A percentile compares a stretch with the other conserved stretches of the same genome.
phyloP scores from a whole-genome alignment of 2,797 vertebrate species.

The Molothrus aeneus region DNA sequence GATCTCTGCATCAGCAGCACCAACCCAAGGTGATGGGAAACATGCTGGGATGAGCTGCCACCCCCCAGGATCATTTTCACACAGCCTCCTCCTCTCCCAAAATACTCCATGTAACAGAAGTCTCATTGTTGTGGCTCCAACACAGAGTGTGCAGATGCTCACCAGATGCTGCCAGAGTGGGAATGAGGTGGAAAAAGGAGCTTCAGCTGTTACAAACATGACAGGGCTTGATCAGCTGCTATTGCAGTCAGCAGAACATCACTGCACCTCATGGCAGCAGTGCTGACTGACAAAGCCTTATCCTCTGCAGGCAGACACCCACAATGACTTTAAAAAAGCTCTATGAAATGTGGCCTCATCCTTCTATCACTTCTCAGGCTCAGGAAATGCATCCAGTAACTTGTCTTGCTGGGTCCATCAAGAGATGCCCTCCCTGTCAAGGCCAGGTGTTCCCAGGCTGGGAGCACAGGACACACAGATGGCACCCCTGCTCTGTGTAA shows the following conservation, averaged over 20 bases:
- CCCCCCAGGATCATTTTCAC: background rate
- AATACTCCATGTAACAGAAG: background rate
- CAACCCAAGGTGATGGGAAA: background rate
- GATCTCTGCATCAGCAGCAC: background rate
- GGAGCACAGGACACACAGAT: background rate
- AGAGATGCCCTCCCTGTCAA: background rate
- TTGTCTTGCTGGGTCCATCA: background rate
- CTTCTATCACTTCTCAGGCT: background rate
- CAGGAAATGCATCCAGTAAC: background rate
- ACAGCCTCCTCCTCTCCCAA: background rate
- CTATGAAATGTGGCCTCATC: background rate
- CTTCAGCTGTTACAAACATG: background rate
- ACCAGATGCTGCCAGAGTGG: slow-evolving; percentile 8
- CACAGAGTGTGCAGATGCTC: background rate
- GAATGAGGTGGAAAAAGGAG: background rate
- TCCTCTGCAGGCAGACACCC: background rate
- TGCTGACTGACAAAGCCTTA: background rate
- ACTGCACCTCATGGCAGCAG: background rate
- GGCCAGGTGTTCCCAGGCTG: background rate
- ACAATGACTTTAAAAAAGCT: background rate
- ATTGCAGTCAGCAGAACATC: background rate
- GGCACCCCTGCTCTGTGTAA: background rate
- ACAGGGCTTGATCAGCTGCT: background rate
- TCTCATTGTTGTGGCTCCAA: background rate
- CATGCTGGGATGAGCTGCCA: background rate